Percentiles rank a stretch among this genome's conserved stretches.
phyloP scores from a whole-genome alignment of 2,113 vertebrate genomes.

The Pelobates fuscus region DNA sequence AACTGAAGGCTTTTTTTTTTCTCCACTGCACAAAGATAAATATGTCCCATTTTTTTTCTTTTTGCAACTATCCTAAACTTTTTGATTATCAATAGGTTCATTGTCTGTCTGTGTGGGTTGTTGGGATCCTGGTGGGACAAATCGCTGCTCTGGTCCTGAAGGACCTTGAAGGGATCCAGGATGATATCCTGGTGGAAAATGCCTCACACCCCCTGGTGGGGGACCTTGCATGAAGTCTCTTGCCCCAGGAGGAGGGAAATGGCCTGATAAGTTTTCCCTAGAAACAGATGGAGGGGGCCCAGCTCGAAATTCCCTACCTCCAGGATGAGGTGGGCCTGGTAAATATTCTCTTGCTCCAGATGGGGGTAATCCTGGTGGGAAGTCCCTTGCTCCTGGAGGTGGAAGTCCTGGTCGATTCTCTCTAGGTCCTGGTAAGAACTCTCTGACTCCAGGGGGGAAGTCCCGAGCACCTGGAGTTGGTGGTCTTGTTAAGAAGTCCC shows the following conservation, averaged over 20 bases:
- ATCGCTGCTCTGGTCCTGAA: conserved; percentile 15
- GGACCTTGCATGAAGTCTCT: conserved; percentile 27
- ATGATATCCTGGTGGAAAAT: conserved; percentile 27
- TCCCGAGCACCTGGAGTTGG: conserved; percentile 64
- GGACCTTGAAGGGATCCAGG: conserved; percentile 36
- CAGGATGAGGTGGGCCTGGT: background rate
- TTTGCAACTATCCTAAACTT: conserved; percentile 46
- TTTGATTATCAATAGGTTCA: conserved; percentile 58
- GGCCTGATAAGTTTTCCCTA: conserved; percentile 1
- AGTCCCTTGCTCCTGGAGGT: conserved; percentile 56
- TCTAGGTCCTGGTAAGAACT: conserved; percentile 59
- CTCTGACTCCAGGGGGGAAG: conserved; percentile 49
- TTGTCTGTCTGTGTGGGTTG: conserved; percentile 51
- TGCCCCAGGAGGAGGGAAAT: background rate
- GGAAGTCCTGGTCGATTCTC: conserved; percentile 60
- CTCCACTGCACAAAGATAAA: conserved; percentile 10
- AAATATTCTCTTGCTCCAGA: conserved; percentile 57
- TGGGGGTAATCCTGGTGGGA: background rate
- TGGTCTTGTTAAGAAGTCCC: conserved; percentile 15
- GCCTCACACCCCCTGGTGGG: conserved; percentile 2
- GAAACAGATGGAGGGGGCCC: background rate
- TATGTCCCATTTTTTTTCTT: conserved; percentile 28
- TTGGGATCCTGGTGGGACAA: background rate
- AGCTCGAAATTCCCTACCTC: conserved; percentile 5
- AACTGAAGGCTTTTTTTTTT: conserved; percentile 41